These are phyloP conservation scores for Patiria pectinifera DNA, from an alignment of 53 echinoderm and acorn worm species.

Conservation along the genomic window DNA sequence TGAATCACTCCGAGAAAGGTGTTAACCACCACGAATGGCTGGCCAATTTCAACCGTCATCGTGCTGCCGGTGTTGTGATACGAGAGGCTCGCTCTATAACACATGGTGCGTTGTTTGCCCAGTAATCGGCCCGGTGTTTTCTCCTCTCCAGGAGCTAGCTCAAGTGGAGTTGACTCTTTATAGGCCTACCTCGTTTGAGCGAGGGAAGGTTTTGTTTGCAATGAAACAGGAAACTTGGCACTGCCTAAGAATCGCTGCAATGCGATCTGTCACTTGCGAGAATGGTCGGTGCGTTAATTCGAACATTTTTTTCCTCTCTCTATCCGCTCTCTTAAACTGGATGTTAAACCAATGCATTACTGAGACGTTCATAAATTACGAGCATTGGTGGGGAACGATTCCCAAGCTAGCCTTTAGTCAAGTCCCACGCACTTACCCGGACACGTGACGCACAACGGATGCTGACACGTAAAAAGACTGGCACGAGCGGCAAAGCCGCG, in stretches of 20 bases:
- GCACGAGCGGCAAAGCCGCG: too few relatives aligned
- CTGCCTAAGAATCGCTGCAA: background rate
- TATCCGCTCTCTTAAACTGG: background rate
- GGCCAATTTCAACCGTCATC: background rate
- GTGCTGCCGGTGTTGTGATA: background rate
- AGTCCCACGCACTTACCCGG: too few relatives aligned
- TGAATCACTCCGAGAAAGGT: background rate
- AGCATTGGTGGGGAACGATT: background rate
- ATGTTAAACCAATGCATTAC: background rate
- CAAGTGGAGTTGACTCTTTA: background rate
- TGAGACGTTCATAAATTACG: background rate
- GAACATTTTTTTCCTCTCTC: background rate
- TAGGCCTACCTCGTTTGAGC: background rate
- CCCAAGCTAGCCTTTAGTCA: too few relatives aligned
- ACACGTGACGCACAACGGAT: too few relatives aligned
- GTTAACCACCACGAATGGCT: background rate
- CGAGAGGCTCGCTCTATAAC: background rate
- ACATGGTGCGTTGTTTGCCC: background rate
- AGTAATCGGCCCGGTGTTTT: background rate
- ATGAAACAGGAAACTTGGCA: slow-evolving; percentile 11
- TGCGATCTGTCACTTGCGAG: background rate
- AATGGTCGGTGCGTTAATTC: background rate
- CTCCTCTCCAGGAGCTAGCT: background rate
- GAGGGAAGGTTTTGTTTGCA: background rate
- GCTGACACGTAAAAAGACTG: too few relatives aligned